phyloP scores from a whole-genome alignment of 23 tunicate genomes.

The Clavelina lepadiformis region DNA sequence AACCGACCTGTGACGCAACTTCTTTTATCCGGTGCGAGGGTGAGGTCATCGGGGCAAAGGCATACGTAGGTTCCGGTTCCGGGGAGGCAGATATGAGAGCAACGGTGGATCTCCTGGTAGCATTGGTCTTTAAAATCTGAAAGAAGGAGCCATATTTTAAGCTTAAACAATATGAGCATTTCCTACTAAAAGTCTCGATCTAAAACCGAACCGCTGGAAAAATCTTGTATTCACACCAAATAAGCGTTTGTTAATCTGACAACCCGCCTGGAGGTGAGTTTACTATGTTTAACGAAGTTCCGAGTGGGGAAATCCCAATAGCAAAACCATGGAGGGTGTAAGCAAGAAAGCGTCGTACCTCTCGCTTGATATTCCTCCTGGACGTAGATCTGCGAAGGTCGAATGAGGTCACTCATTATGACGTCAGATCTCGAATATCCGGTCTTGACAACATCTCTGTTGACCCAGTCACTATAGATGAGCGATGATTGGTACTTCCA shows the following conservation, averaged over 20 bases:
- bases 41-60: slow-evolving; percentile 64
- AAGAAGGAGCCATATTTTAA: neutral
- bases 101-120: slow-evolving; percentile 22
- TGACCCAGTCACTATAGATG: slow-evolving; percentile 63
- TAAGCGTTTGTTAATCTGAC: no score
- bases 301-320: no score
- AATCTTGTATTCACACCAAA: no score
- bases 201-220: no score
- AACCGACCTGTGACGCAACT: slow-evolving; percentile 70
- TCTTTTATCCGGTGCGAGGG: slow-evolving; percentile 38
- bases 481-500: slow-evolving; percentile 29
- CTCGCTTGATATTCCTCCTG: slow-evolving; percentile 26
- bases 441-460: slow-evolving; percentile 27
- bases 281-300: no score
- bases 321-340: no score
- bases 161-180: no score
- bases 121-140: slow-evolving; percentile 23
- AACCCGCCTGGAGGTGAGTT: no score
- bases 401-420: slow-evolving; percentile 36
- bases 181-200: no score
- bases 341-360: no score
- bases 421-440: slow-evolving; percentile 14
- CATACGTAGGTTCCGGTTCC: slow-evolving; percentile 28
- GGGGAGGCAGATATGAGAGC: slow-evolving; percentile 86
- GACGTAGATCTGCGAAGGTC: slow-evolving; percentile 77